Percentiles rank a stretch among this genome's conserved stretches.
phyloP scores from a whole-genome alignment of 2,797 vertebrate species.

The Lycodopsis pacificus region DNA sequence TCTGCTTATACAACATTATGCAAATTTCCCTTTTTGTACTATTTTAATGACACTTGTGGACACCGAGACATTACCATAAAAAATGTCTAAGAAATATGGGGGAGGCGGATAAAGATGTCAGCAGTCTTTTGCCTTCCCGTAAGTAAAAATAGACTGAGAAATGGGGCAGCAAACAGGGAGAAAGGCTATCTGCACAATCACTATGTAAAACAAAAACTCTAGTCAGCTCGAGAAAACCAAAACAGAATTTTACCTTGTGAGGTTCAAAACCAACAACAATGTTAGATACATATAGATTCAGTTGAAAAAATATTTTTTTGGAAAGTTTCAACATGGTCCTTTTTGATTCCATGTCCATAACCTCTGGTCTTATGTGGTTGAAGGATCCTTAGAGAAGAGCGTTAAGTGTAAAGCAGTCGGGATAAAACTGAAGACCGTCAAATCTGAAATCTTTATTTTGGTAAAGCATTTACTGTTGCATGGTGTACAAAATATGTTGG shows the following conservation, averaged over 20 bases:
- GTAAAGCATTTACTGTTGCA: neutral
- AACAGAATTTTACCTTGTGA: neutral
- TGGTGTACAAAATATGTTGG: neutral
- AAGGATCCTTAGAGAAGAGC: neutral
- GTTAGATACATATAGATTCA: neutral
- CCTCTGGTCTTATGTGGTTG: neutral
- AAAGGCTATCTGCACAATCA: slow-evolving; percentile 10
- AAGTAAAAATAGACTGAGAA: slow-evolving; percentile 64
- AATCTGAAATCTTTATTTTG: neutral
- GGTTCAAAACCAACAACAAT: neutral
- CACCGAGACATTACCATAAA: neutral
- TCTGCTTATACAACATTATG: slow-evolving; percentile 10
- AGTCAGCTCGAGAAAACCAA: neutral
- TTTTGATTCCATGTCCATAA: neutral
- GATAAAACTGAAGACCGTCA: neutral
- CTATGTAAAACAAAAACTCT: neutral
- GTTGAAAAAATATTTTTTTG: neutral
- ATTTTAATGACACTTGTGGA: neutral
- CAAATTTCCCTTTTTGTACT: neutral
- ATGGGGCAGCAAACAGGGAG: slow-evolving; percentile 45
- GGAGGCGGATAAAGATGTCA: slow-evolving; percentile 11
- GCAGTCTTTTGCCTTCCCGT: slow-evolving; percentile 11
- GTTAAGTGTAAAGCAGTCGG: neutral
- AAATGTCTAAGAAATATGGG: neutral
- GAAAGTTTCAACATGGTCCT: neutral